These are phyloP conservation scores for Corythornis vintsioides DNA, from an alignment of 2,113 vertebrate species.

Conservation along the genomic window DNA sequence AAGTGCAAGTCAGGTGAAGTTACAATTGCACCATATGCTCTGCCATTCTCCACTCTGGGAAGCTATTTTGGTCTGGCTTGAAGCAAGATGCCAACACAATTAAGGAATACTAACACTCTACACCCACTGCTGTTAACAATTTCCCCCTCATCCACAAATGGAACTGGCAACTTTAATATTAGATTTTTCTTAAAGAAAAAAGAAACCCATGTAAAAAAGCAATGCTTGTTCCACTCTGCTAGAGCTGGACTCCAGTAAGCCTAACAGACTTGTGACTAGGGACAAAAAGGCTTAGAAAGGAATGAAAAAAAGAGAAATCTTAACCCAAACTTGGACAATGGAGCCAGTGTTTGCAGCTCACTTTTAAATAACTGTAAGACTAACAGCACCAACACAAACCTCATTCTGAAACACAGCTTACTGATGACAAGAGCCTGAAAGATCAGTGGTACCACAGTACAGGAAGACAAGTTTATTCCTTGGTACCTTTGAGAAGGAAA, in stretches of 20 bases:
- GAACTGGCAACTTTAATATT: slow-evolving; percentile 20
- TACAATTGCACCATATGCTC: slow-evolving; percentile 46
- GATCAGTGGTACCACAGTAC: background rate
- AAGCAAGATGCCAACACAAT: slow-evolving; percentile 52
- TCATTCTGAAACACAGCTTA: background rate
- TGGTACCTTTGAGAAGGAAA: background rate
- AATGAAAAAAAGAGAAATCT: background rate
- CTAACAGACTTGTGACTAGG: background rate
- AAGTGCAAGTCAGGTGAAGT: slow-evolving; percentile 43
- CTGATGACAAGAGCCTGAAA: background rate
- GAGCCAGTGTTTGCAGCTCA: slow-evolving; percentile 5
- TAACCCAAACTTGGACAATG: slow-evolving; percentile 12
- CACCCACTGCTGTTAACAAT: slow-evolving; percentile 59
- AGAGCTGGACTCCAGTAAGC: background rate
- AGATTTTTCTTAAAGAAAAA: background rate
- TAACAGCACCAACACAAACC: slow-evolving; percentile 1
- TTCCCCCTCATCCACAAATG: slow-evolving; percentile 9
- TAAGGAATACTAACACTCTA: slow-evolving; percentile 46
- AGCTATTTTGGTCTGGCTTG: slow-evolving; percentile 44
- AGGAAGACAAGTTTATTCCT: background rate
- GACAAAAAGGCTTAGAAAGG: background rate
- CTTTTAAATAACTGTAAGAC: slow-evolving; percentile 22
- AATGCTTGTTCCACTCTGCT: background rate
- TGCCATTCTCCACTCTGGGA: slow-evolving; percentile 10
- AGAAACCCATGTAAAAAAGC: background rate